These are phyloP conservation scores for Schizopygopsis malacanthus DNA, from an alignment of 2,797 vertebrate genomes.

Conservation along the genomic window DNA sequence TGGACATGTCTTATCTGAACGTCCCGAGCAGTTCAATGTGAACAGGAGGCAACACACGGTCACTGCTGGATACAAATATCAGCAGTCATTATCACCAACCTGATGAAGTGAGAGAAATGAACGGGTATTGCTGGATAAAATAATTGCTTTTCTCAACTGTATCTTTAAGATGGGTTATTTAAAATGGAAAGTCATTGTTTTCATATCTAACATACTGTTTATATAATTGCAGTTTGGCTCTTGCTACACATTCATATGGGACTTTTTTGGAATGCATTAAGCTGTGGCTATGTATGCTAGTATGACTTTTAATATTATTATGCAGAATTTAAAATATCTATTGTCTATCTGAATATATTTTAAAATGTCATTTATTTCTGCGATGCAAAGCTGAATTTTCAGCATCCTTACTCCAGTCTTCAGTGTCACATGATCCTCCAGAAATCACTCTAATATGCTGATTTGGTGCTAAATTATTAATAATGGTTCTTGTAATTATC, in stretches of 20 bases:
- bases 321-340: neutral
- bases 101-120: slow-evolving; percentile 16
- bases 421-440: neutral
- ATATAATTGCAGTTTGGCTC: slow-evolving; percentile 1
- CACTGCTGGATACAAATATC: slow-evolving; percentile 7
- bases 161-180: slow-evolving; percentile 15
- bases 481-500: neutral
- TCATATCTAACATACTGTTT: neutral
- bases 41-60: neutral
- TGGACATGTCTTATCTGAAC: slow-evolving; percentile 18
- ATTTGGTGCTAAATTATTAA: neutral
- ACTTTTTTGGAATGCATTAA: neutral
- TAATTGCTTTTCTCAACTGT: slow-evolving; percentile 4
- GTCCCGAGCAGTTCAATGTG: slow-evolving; percentile 1
- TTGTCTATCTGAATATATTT: neutral
- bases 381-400: neutral
- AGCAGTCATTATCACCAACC: slow-evolving; percentile 3
- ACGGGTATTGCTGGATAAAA: slow-evolving; percentile 25
- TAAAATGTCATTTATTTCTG: neutral
- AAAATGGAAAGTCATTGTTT: slow-evolving; percentile 10
- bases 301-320: neutral
- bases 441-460: neutral
- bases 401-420: neutral
- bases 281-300: neutral
- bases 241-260: neutral